Evolutionary conservation across 2,113 vertebrate species (phyloP).

Genomic region (Oncorhynchus masou): DNA sequence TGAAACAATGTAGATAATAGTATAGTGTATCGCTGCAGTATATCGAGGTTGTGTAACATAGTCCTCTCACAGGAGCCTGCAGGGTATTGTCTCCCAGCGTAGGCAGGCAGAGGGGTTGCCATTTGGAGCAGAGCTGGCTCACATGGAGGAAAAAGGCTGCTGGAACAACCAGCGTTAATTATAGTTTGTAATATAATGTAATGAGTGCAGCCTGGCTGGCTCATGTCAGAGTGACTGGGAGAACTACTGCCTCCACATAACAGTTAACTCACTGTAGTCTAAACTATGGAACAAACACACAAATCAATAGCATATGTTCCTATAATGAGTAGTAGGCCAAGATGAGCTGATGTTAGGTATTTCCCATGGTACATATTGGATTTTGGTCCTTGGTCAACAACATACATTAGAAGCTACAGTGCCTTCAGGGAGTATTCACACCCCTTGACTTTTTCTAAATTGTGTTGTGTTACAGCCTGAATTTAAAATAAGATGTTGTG

Average conservation of each 20-base stretch:
- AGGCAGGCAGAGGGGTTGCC: neutral
- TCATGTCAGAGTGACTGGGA: neutral
- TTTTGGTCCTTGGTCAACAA: neutral
- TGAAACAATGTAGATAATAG: neutral
- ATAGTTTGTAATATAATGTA: slow-evolving; percentile 13
- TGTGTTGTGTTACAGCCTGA: too few relatives aligned
- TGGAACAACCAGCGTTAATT: slow-evolving; percentile 32
- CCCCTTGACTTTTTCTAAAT: too few relatives aligned
- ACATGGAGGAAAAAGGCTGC: slow-evolving; percentile 8
- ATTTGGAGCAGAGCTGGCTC: neutral
- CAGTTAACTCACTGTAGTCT: slow-evolving; percentile 1
- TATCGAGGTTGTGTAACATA: neutral
- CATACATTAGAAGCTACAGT: neutral
- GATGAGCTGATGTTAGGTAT: slow-evolving; percentile 54
- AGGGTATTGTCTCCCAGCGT: neutral
- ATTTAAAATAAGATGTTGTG: too few relatives aligned
- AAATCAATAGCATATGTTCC: slow-evolving; percentile 61
- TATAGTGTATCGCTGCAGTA: neutral
- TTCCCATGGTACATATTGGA: slow-evolving; percentile 41
- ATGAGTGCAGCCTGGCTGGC: slow-evolving; percentile 24
- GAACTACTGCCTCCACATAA: slow-evolving; percentile 5
- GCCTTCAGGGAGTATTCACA: too few relatives aligned
- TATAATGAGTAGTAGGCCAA: slow-evolving; percentile 50
- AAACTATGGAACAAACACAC: slow-evolving; percentile 21
- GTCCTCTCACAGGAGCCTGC: neutral